Conservation (phyloP, 2,797 vertebrate species). For the Chromobotia macracanthus region DNA sequence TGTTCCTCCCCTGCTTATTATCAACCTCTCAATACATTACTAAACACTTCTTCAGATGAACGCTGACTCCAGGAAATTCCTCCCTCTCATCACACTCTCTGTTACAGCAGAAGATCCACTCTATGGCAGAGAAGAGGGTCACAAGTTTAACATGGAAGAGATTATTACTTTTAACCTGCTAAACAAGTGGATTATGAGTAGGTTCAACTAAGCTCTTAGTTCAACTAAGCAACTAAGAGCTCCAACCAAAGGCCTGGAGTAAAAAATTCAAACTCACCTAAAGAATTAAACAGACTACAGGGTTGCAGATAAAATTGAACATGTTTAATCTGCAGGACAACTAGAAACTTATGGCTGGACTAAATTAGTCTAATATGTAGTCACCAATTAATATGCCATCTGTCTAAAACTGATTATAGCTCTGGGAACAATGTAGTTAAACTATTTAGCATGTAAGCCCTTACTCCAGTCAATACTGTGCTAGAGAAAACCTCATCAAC, state of each 20-base stretch:
- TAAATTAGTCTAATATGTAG: not conserved
- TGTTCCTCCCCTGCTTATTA: constrained; percentile 24
- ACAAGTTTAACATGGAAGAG: constrained; percentile 67
- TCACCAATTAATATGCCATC: not conserved
- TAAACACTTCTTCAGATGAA: constrained; percentile 13
- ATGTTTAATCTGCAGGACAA: not conserved
- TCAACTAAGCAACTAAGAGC: constrained; percentile 62
- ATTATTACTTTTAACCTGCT: constrained; percentile 68
- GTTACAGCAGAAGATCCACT: constrained; percentile 6
- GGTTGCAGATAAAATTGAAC: not conserved
- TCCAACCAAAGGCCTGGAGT: constrained; percentile 53
- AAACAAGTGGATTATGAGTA: constrained; percentile 76
- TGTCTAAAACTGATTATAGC: not conserved
- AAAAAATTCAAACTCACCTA: constrained; percentile 53
- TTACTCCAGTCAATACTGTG: not conserved
- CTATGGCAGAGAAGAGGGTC: constrained; percentile 47
- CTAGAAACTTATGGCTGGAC: not conserved
- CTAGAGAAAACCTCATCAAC: not conserved
- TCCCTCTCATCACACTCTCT: not conserved
- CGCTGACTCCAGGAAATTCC: not conserved
- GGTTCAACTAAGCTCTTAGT: constrained; percentile 67
- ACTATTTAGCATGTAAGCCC: not conserved
- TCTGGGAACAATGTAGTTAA: not conserved
- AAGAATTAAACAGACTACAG: not conserved
- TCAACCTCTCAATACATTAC: constrained; percentile 29